phyloP scores from a whole-genome alignment of 1,140 invertebrate genomes.

The Heliothis subflexa region DNA sequence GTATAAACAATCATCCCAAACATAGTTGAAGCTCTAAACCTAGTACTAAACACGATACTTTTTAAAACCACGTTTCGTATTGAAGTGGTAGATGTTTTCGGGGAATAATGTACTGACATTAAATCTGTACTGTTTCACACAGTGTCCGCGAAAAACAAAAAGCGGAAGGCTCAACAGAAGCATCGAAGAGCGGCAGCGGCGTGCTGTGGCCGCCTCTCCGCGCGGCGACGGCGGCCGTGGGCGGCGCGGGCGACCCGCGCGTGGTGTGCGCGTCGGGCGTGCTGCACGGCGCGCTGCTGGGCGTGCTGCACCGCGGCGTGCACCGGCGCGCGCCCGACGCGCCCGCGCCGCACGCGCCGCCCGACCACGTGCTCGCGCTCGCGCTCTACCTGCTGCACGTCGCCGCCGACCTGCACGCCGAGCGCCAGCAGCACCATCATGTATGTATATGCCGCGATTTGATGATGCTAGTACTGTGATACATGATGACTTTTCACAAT shows the following conservation, averaged over 20 bases:
- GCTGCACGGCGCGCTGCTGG: constrained; percentile 94
- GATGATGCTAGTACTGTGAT: too few relatives aligned
- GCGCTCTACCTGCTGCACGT: constrained; percentile 93
- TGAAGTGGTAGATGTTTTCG: too few relatives aligned
- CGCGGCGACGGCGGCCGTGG: constrained; percentile 54
- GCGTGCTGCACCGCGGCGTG: constrained; percentile 94
- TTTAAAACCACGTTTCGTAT: too few relatives aligned
- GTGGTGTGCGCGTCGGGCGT: constrained; percentile 86
- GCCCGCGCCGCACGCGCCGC: constrained; percentile 88
- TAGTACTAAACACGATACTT: too few relatives aligned
- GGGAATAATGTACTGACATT: too few relatives aligned
- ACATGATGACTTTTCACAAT: too few relatives aligned
- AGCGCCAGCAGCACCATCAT: constrained; percentile 63
- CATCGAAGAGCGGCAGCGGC: constrained; percentile 43
- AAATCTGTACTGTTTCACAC: not conserved
- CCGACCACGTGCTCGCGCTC: constrained; percentile 94
- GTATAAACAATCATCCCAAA: too few relatives aligned
- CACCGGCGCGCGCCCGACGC: constrained; percentile 92
- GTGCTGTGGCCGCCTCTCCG: constrained; percentile 81
- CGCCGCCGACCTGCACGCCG: constrained; percentile 85
- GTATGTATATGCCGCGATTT: too few relatives aligned
- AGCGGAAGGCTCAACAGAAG: constrained; percentile 44
- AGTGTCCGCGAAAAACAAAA: constrained; percentile 80
- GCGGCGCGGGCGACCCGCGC: constrained; percentile 72
- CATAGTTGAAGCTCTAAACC: too few relatives aligned